Evolutionary conservation across 2,888 invertebrate species (phyloP).

Genomic region (Drosophila mimetica): DNA sequence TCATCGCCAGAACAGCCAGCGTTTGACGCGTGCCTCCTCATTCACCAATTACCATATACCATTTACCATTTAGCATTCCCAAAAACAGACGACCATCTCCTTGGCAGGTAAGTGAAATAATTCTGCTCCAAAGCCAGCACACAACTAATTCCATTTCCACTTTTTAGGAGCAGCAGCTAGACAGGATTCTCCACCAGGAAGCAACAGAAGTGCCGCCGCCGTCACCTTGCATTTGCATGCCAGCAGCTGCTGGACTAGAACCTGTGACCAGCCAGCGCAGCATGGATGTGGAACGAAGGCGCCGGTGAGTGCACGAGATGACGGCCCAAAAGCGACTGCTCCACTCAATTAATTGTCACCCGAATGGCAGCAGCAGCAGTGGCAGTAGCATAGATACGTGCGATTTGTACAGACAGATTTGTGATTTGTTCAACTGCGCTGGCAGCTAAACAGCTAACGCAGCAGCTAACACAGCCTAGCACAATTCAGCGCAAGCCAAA

Average conservation of each 20-base stretch:
- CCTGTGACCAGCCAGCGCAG: slow-evolving; percentile 16
- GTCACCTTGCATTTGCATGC: slow-evolving; percentile 6
- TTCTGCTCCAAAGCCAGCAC: not conserved
- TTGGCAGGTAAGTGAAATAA: not conserved
- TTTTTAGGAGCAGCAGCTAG: not conserved
- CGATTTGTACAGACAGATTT: slow-evolving; percentile 27
- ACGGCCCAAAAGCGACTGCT: slow-evolving; percentile 30
- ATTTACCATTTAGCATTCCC: slow-evolving; percentile 1
- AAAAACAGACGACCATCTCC: not conserved
- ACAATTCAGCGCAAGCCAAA: slow-evolving; percentile 36
- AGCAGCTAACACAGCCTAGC: not conserved
- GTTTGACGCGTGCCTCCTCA: slow-evolving; percentile 6
- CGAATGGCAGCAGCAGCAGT: slow-evolving; percentile 12
- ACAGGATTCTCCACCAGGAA: slow-evolving; percentile 1
- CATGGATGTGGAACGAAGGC: slow-evolving; percentile 72
- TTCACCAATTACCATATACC: not conserved
- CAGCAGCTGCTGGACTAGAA: slow-evolving; percentile 4
- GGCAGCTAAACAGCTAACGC: too few relatives aligned
- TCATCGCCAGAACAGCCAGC: slow-evolving; percentile 49
- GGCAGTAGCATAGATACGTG: slow-evolving; percentile 33
- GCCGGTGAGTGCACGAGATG: slow-evolving; percentile 61
- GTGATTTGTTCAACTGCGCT: slow-evolving; percentile 33
- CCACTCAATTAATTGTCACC: slow-evolving; percentile 61
- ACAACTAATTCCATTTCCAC: not conserved
- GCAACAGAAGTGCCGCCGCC: not conserved